These are phyloP conservation scores for Saimiri boliviensis DNA, from an alignment of 2,113 vertebrate species.

Conservation along the genomic window DNA sequence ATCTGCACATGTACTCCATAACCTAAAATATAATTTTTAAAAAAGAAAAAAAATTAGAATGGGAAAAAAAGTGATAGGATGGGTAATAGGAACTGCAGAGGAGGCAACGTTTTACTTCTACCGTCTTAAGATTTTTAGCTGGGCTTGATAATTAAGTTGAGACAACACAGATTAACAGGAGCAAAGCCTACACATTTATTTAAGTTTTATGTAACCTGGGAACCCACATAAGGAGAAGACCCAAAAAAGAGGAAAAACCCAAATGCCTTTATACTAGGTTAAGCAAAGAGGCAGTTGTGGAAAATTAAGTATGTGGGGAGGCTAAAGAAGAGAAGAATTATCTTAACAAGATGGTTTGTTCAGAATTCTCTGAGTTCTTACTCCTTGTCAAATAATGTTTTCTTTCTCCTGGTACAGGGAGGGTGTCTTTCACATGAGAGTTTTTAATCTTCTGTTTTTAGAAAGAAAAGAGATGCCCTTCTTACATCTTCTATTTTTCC, in stretches of 20 bases:
- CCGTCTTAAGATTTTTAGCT: neutral
- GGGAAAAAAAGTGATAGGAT: neutral
- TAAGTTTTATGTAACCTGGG: neutral
- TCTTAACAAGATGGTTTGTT: neutral
- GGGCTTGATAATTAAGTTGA: neutral
- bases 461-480: neutral
- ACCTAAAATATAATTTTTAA: too few relatives aligned
- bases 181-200: neutral
- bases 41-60: too few relatives aligned
- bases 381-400: too few relatives aligned
- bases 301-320: neutral
- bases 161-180: neutral
- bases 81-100: neutral
- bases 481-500: neutral
- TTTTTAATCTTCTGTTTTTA: neutral
- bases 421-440: too few relatives aligned
- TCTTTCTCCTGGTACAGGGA: neutral
- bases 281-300: neutral
- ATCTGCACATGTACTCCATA: too few relatives aligned
- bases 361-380: neutral
- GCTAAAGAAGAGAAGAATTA: neutral
- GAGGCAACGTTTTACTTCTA: neutral
- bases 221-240: neutral
- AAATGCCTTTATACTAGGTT: neutral
- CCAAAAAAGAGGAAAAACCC: neutral